A percentile compares a stretch with the other conserved stretches of the same genome.
Evolutionary conservation across 2,113 vertebrate genomes (phyloP).

Genomic region (Stegostoma tigrinum): DNA sequence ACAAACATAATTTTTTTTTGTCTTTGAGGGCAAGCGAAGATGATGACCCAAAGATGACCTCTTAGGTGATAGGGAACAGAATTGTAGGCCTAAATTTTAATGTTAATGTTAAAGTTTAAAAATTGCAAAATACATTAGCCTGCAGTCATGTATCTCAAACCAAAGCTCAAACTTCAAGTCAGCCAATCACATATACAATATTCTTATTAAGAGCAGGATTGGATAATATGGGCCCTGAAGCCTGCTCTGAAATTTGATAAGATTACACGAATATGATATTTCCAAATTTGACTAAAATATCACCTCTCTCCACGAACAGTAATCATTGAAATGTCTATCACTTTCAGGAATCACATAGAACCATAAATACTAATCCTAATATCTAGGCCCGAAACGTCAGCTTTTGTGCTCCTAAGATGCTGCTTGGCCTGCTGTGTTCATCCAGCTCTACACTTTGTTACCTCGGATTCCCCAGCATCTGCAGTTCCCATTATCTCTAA

Average conservation of each 20-base stretch:
- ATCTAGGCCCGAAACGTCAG: too few species aligned
- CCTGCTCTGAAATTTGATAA: too few species aligned
- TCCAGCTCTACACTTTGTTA: too few species aligned
- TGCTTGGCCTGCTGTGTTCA: too few species aligned
- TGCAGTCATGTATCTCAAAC: neutral
- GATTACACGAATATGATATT: neutral
- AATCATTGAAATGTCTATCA: neutral
- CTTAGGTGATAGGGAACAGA: neutral
- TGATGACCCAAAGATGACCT: neutral
- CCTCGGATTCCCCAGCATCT: too few species aligned
- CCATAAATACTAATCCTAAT: too few species aligned
- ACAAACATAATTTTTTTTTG: neutral
- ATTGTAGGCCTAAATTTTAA: neutral
- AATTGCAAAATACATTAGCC: neutral
- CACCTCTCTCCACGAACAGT: neutral
- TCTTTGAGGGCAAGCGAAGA: neutral
- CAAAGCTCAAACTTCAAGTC: neutral
- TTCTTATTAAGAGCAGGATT: too few species aligned
- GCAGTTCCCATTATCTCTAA: too few species aligned
- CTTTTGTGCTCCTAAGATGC: too few species aligned
- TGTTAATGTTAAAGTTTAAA: neutral
- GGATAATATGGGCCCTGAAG: too few species aligned
- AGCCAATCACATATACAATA: too few species aligned
- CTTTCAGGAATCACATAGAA: neutral
- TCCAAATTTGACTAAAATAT: neutral